A percentile compares a stretch with the other conserved stretches of the same genome.
Conservation (phyloP, 1,140 invertebrate species). For the Diplogasteroides magnus region DNA sequence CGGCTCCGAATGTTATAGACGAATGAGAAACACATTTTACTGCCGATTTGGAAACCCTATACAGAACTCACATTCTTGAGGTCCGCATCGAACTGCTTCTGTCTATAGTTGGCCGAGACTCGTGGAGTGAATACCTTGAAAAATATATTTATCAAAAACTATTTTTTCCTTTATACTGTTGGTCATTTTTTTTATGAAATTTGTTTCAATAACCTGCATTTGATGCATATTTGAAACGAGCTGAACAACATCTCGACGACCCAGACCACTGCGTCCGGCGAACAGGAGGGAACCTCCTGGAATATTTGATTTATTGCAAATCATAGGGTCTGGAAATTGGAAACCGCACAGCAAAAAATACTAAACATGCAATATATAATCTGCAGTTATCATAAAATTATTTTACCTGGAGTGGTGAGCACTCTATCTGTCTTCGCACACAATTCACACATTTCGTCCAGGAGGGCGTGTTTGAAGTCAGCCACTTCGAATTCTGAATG, state of each 20-base stretch:
- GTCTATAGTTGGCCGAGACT: constrained; percentile 61
- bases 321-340: too few relatives aligned
- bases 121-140: constrained; percentile 66
- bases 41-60: too few relatives aligned
- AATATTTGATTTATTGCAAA: constrained; percentile 39
- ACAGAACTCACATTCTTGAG: constrained; percentile 62
- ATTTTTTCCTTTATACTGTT: too few relatives aligned
- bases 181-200: too few relatives aligned
- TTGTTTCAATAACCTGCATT: too few relatives aligned
- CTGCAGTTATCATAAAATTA: constrained; percentile 12
- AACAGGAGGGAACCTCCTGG: constrained; percentile 69
- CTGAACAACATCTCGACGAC: constrained; percentile 69
- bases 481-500: constrained; percentile 37
- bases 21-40: not conserved
- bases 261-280: constrained; percentile 71
- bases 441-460: constrained; percentile 39
- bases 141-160: too few relatives aligned
- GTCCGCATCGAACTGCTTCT: constrained; percentile 67
- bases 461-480: constrained; percentile 37
- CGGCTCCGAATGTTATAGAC: too few relatives aligned
- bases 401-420: constrained; percentile 37
- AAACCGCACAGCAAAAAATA: too few relatives aligned
- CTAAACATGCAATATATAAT: too few relatives aligned
- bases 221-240: constrained; percentile 70
- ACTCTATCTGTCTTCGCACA: constrained; percentile 43